Base-by-base conservation (phyloP, 2,888 invertebrate genomes). In the Zaprionus obscuricornis region DNA sequence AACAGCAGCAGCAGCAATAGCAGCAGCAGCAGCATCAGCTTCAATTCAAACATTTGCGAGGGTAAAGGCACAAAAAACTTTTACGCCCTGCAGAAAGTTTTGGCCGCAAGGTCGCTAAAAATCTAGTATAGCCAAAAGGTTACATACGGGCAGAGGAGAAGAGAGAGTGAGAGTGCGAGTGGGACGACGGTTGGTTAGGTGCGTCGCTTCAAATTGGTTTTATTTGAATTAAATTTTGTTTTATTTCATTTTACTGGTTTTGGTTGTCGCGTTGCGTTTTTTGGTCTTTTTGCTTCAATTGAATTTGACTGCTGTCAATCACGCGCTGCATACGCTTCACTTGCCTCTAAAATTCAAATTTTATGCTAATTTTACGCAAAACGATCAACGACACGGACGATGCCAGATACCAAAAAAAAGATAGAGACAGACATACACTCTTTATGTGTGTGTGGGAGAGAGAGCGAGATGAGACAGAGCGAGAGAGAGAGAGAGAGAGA, bases 241-340 rank as follows among this genome's bases (percentile, higher is more conserved):
- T 79, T 72, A 79, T 81, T 82, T 75, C 52, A 73, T 72, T 81
- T 76, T 50, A 22, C 26, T 52, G 45, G 22, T 45, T 46, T 13
- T 39, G 20, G 17, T 27, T 45, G 27, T 27, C 39, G 43, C 37
- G 39, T 45, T 67, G 57, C 67, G 56, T 56, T 66, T 56, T 47
- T 50, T 50, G 18, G 8, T 56, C 37, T 58, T 72, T 66, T 64
- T 74, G 58, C 62, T 79, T 77, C 81, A 82, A 82, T 82, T 84
- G 81, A 82, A 82, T 82, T 82, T 77, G 81, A 84, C 77, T 82
- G 84, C 81, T 82, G 81, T 83, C 81, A 82, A 82, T 82, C 81
- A 82, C 81, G 81, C 70, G 81, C 64, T 81, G 77, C 84, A 82
- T 82, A 83, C 81, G 81, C 84, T 84, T 77, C 84, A 68, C 66